phyloP scores from a whole-genome alignment of 1,140 invertebrate species.

The Zaprionus africanus region DNA sequence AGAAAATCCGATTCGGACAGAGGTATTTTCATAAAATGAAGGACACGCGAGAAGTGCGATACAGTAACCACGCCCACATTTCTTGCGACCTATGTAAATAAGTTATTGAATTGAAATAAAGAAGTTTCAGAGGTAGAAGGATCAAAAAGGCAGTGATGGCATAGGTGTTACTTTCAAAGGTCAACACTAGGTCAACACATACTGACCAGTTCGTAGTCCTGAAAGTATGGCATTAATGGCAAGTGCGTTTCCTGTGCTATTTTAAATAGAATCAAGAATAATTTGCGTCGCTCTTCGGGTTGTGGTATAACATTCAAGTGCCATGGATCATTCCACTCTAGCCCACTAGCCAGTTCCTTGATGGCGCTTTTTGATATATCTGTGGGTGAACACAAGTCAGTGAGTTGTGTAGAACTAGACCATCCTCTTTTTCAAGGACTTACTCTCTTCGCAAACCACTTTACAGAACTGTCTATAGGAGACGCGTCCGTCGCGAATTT shows the following conservation, averaged over 20 bases:
- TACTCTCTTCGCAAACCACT: constrained; percentile 87
- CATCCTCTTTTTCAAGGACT: constrained; percentile 16
- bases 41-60: constrained; percentile 88
- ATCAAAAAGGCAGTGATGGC: neutral
- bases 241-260: constrained; percentile 86
- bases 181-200: neutral
- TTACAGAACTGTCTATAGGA: constrained; percentile 89
- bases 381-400: neutral
- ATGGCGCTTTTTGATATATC: constrained; percentile 84
- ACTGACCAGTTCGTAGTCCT: constrained; percentile 89
- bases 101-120: neutral
- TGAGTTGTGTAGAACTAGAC: neutral
- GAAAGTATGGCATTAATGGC: constrained; percentile 89
- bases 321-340: constrained; percentile 88
- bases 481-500: constrained; percentile 89
- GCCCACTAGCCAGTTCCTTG: constrained; percentile 85
- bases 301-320: constrained; percentile 87
- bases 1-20: constrained; percentile 88
- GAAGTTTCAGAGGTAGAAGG: neutral
- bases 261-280: constrained; percentile 88
- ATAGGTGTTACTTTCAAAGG: neutral
- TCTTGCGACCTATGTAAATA: constrained; percentile 87
- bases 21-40: constrained; percentile 88
- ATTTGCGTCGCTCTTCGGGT: constrained; percentile 87
- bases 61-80: constrained; percentile 89